Base-by-base conservation (phyloP, 2,888 invertebrate genomes). In the Lissocephala sabroskyi region DNA sequence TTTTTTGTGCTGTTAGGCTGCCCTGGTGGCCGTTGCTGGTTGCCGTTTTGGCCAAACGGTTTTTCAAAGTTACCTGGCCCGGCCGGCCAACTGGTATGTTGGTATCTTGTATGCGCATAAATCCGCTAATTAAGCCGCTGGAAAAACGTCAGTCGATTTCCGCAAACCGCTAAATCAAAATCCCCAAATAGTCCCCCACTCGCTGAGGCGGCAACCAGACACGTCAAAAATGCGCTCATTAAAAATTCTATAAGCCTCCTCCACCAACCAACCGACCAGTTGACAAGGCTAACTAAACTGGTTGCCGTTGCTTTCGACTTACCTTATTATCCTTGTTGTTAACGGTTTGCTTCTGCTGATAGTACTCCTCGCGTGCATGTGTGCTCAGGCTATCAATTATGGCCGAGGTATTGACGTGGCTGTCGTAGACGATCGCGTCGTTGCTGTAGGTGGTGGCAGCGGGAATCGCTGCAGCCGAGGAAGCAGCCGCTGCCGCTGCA, bases 361-460 rank as follows among this genome's bases (percentile, higher is more conserved):
- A 80, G 62, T 82, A 84, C 65, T 82, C 82, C 66, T 84, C 84
- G 52, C 84, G 82, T 47, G 84, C 82, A 52, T 84, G 79, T 54
- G 81, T 79, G 67, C 81, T 83, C 42, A 85, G 68, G 61, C 82
- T 84, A 65, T 85, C 84, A 63, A 85, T 84, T 56, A 85, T 78
- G 29, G 84, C 82, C 43, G 84, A 82, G 36, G 84, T 80, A 65
- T 83, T 84, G 55, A 82, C 84, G 68, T 82, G 82, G 2, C 75
- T 62, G 77, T 82, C 82, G 56, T 84, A 83, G 53, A 80, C 79
- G 51, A 83, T 70, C 46, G 79, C 78, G 53, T 71, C 71, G 47
- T 56, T 43, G 58, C 54, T 60, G 30, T 61, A 45, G 1, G 56
- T 33, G 16, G 43, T 36, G 18, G 58, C n/a, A 18, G 51, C n/a